Evolutionary conservation across 2,888 invertebrate species (phyloP), one percentile per base, ranked within the genome.

Genomic region (Syritta pipiens): DNA sequence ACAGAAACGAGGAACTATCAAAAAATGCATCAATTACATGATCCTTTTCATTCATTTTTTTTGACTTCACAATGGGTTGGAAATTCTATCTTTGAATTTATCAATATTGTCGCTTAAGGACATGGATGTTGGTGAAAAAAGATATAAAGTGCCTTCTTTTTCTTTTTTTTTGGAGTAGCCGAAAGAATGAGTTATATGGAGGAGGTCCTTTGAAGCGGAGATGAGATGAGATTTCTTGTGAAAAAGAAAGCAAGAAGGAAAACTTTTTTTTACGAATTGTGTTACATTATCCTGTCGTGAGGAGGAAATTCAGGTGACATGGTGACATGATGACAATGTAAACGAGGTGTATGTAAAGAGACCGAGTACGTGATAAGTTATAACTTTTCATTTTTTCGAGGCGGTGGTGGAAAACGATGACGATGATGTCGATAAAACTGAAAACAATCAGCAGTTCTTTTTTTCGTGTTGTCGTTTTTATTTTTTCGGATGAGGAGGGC

Each of bases 401-500:
- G 28, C n/a, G 3, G 4, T n/a, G 40, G 4, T 1, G 1, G 10
- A 5, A 10, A 26, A 17, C 20, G 42, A 24, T 19, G 28, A 40
- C 28, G 28, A 42, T 20, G 17, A 55, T 10, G 30, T 26, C 46
- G 12, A 20, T 35, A 28, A 30, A 28, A 46, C 3, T 32, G 35
- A 26, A 67, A 46, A 14, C 14, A 46, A 46, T 55, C 28, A 26
- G n/a, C n/a, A n/a, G n/a, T n/a, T n/a, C n/a, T n/a, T n/a, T n/a
- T n/a, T n/a, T n/a, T n/a, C n/a, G n/a, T n/a, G n/a, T n/a, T n/a
- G n/a, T n/a, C n/a, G n/a, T n/a, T n/a, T n/a, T n/a, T n/a, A n/a
- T n/a, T n/a, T n/a, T n/a, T n/a, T n/a, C n/a, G n/a, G 28, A 12
- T 26, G 6, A 10, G 10, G 10, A 42, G 28, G n/a, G 4, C 22